Evolutionary conservation across 2,113 vertebrate genomes (phyloP).

Genomic region (Rhinoptilus africanus): DNA sequence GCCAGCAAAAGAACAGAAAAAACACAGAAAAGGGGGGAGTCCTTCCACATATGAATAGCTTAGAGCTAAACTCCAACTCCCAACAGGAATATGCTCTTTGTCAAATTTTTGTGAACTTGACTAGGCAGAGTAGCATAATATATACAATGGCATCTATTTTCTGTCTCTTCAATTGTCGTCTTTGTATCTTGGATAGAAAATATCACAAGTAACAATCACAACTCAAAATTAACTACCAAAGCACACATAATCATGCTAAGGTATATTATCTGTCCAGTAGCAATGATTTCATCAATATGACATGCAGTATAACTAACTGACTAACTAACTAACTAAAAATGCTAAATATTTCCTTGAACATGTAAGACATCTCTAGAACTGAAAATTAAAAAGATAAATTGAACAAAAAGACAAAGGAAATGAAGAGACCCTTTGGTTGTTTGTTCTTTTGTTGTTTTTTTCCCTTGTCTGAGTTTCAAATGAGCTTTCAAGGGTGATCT

Average conservation of each 20-base stretch:
- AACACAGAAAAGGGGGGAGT: background rate
- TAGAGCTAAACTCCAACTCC: rapidly evolving
- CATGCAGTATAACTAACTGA: background rate
- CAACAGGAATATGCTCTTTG: background rate
- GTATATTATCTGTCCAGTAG: background rate
- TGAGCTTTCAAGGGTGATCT: background rate
- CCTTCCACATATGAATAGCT: background rate
- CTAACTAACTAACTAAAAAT: background rate
- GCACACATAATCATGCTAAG: background rate
- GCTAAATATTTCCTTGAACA: background rate
- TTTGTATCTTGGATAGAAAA: background rate
- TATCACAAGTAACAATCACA: background rate
- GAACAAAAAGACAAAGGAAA: background rate
- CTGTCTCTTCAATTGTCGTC: background rate
- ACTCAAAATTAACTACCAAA: background rate
- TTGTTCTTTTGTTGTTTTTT: background rate
- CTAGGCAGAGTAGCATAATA: background rate
- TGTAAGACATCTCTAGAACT: background rate
- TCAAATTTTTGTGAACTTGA: background rate
- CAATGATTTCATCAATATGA: background rate
- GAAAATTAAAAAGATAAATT: background rate
- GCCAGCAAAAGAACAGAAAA: background rate
- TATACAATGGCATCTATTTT: background rate
- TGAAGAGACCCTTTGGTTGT: background rate
- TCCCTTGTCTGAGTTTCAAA: background rate